Evolutionary conservation across 2,888 invertebrate species (phyloP).

Genomic region (Drosophila lacicola): DNA sequence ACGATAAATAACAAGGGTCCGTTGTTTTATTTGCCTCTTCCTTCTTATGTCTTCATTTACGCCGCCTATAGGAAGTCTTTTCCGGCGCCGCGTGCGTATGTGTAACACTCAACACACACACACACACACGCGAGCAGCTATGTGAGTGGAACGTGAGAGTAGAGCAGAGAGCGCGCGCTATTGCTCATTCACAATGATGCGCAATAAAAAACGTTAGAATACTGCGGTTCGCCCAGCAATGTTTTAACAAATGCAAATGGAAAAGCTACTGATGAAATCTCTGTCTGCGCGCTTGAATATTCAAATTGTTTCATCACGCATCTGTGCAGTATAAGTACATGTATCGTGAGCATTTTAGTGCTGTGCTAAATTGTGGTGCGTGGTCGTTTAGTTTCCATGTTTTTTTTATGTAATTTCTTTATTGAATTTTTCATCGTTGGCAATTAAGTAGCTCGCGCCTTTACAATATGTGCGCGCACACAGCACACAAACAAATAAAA

Average conservation of each 20-base stretch:
- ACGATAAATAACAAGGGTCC: constrained; percentile 1
- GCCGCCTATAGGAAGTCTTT: constrained; percentile 50
- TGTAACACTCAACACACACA: constrained; percentile 20
- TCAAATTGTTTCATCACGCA: constrained; percentile 31
- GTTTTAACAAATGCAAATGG: constrained; percentile 48
- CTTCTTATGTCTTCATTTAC: constrained; percentile 3
- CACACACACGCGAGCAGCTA: constrained; percentile 17
- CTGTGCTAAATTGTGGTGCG: constrained; percentile 16
- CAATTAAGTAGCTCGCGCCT: constrained; percentile 70
- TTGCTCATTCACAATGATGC: constrained; percentile 75
- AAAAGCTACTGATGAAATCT: constrained; percentile 67
- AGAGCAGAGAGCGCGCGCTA: constrained; percentile 50
- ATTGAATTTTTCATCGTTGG: constrained; percentile 66
- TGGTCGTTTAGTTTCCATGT: constrained; percentile 35
- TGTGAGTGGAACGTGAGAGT: constrained; percentile 37
- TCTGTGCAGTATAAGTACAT: constrained; percentile 7
- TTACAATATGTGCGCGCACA: constrained; percentile 59
- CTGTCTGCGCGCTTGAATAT: constrained; percentile 47
- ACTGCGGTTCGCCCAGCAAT: constrained; percentile 26
- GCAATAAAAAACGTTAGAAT: constrained; percentile 69
- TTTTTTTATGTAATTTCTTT: constrained; percentile 68
- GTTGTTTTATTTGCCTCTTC: constrained; percentile 17
- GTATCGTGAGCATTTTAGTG: background rate
- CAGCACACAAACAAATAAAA: constrained; percentile 52
- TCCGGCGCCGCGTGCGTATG: constrained; percentile 46